Conservation (phyloP, 2,888 invertebrate genomes). For the Drosophila acutilabella region DNA sequence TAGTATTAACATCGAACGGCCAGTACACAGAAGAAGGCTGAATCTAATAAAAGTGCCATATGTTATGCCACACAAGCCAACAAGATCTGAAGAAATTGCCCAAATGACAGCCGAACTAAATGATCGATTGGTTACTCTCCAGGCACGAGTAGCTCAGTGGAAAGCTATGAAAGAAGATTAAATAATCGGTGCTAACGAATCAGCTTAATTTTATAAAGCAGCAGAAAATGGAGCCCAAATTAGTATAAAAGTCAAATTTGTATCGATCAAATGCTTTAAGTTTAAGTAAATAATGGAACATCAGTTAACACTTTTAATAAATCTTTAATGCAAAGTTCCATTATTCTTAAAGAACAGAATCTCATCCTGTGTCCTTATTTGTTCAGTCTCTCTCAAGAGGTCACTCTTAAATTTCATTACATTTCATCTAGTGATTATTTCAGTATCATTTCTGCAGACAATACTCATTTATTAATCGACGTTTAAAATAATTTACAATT, state of each 20-base stretch:
- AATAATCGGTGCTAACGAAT: not conserved
- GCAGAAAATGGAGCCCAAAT: not conserved
- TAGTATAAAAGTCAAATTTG: slow-evolving; percentile 2
- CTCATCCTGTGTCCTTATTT: not conserved
- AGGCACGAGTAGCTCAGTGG: slow-evolving; percentile 47
- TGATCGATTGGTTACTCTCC: slow-evolving; percentile 27
- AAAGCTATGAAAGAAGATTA: slow-evolving; percentile 18
- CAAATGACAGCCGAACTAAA: slow-evolving; percentile 37
- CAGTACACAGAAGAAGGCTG: slow-evolving; percentile 8
- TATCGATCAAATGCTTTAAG: not conserved
- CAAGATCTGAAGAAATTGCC: slow-evolving; percentile 45
- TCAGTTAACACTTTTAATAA: not conserved
- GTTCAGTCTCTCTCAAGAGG: not conserved
- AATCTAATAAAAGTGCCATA: slow-evolving; percentile 10
- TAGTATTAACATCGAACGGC: slow-evolving; percentile 36
- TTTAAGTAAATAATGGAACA: not conserved
- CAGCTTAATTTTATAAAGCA: not conserved
- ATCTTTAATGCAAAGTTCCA: not conserved
- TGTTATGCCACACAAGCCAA: slow-evolving; percentile 33
- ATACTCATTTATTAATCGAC: slow-evolving; percentile 1
- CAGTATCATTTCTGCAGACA: not conserved
- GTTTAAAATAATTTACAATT: slow-evolving; percentile 16
- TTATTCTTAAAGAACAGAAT: not conserved
- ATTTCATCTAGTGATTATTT: not conserved
- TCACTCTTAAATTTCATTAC: no score